These are phyloP conservation scores for Palythoa caribaeorum DNA, from an alignment of 92 coral and sea anemone genomes.

Conservation along the genomic window DNA sequence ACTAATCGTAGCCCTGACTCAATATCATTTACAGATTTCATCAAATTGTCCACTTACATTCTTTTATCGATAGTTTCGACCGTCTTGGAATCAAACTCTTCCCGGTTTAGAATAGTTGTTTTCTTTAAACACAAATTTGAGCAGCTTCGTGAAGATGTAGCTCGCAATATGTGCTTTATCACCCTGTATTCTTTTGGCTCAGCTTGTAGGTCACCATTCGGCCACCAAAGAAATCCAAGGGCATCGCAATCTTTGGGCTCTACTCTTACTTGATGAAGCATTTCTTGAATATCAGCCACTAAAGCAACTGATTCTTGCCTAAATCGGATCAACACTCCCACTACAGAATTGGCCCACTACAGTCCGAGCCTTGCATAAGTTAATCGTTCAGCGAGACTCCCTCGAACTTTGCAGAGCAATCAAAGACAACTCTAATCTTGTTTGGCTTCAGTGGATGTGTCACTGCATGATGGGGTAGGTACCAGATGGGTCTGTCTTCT, in stretches of 20 bases:
- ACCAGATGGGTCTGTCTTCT: background rate
- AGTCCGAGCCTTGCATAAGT: constrained; percentile 38
- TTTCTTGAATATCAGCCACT: constrained; percentile 45
- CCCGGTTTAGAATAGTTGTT: background rate
- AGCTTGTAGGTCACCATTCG: no score
- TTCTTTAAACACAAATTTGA: no score
- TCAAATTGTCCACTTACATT: constrained; percentile 36
- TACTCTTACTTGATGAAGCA: constrained; percentile 38
- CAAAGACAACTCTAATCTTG: background rate
- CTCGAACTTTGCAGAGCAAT: constrained; percentile 28
- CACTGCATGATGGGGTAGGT: background rate
- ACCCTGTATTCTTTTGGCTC: no score
- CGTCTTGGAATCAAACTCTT: constrained; percentile 44
- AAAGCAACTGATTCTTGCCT: constrained; percentile 43
- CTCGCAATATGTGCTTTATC: no score
- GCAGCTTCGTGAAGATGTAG: no score
- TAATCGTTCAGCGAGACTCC: constrained; percentile 14
- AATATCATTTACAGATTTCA: constrained; percentile 61
- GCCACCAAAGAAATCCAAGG: background rate
- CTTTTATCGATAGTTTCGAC: constrained; percentile 42
- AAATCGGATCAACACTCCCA: constrained; percentile 32
- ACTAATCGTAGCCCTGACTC: constrained; percentile 41
- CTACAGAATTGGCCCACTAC: constrained; percentile 10
- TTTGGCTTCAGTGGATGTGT: background rate
- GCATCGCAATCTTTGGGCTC: constrained; percentile 45